phyloP scores from a whole-genome alignment of 2,888 invertebrate genomes.

The Isotomurus palustris region DNA sequence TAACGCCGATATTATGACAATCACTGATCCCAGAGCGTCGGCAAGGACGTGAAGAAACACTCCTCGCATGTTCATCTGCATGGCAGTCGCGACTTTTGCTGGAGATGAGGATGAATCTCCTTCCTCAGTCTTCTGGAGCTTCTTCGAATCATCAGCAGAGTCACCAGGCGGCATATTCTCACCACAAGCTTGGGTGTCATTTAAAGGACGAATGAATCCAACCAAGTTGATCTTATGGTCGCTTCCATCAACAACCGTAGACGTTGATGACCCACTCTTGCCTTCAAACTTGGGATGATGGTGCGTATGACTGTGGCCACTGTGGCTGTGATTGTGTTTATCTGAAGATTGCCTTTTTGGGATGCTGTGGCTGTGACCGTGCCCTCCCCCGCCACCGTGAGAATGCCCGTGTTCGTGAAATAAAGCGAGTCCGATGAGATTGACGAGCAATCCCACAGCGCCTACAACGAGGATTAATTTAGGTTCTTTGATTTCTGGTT shows the following conservation, averaged over 20 bases:
- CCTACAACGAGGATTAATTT: conserved; percentile 82
- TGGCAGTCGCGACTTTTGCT: background rate
- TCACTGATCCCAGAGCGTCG: conserved; percentile 90
- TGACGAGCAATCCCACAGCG: conserved; percentile 79
- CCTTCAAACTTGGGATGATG: background rate
- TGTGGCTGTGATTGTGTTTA: background rate
- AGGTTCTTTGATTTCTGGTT: conserved; percentile 76
- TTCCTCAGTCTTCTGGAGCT: background rate
- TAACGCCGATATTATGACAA: conserved; percentile 78
- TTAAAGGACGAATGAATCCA: background rate
- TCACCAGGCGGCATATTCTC: no score
- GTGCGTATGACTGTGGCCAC: background rate
- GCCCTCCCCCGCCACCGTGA: conserved; percentile 45
- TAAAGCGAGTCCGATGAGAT: conserved; percentile 81
- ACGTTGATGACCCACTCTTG: no score
- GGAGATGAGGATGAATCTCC: background rate
- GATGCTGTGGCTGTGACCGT: conserved; percentile 62
- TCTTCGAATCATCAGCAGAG: no score
- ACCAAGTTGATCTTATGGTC: background rate
- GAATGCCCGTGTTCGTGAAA: conserved; percentile 62
- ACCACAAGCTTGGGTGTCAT: background rate
- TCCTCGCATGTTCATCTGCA: conserved; percentile 95
- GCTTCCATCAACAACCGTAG: background rate
- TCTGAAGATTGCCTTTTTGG: no score
- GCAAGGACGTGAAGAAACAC: conserved; percentile 92